Conservation (phyloP, 2,797 vertebrate species). For the Molossus alvarezi region DNA sequence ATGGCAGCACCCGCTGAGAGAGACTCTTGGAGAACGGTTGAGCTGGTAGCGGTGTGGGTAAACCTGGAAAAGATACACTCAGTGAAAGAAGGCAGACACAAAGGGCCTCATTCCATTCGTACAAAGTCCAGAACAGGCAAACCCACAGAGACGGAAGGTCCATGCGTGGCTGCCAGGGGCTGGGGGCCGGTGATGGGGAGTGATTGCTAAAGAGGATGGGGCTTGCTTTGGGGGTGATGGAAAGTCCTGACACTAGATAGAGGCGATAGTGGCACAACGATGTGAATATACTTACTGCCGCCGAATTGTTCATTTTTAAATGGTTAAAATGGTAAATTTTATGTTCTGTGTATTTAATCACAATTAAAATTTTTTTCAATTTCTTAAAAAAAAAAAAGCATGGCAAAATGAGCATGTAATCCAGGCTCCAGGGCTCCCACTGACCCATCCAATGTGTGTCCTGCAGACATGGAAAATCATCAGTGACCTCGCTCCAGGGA, state of each 20-base stretch:
- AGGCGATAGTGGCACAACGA: fast-evolving
- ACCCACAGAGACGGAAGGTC: background rate
- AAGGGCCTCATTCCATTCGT: fast-evolving
- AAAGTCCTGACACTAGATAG: background rate
- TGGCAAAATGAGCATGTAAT: background rate
- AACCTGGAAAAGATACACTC: background rate
- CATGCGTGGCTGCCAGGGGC: fast-evolving
- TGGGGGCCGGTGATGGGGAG: fast-evolving
- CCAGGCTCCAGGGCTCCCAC: background rate
- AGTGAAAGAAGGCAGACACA: background rate
- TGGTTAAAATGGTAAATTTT: background rate
- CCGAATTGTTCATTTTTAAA: background rate
- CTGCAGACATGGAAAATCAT: background rate
- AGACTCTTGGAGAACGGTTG: background rate
- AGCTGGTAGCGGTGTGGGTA: background rate
- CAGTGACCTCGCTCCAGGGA: background rate
- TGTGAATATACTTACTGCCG: fast-evolving
- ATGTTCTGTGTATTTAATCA: background rate
- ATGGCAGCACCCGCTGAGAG: background rate
- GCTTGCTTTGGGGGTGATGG: background rate
- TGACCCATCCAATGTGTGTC: background rate
- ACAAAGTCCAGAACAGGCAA: background rate
- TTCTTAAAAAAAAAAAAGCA: background rate
- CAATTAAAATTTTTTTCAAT: background rate
- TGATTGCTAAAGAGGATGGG: fast-evolving